Evolutionary conservation across 2,888 invertebrate species (phyloP).

Genomic region (Hydrotaea cyrtoneurina): DNA sequence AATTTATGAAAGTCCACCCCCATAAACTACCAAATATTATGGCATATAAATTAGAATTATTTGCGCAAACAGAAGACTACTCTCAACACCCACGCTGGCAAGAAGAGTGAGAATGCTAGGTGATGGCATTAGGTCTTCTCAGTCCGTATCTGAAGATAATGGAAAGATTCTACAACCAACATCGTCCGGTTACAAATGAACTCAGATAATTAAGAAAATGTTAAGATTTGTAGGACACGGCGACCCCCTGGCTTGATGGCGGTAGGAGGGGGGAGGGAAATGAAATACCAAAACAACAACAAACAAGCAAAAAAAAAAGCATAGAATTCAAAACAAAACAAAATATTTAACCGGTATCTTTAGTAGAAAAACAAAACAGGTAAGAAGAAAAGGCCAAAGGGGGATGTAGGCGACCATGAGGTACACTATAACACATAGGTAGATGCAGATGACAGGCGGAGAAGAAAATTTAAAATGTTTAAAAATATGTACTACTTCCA

Average conservation of each 20-base stretch:
- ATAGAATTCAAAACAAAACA: background rate
- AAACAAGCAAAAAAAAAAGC: no score
- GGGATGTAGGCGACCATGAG: no score
- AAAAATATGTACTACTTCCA: no score
- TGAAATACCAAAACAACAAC: background rate
- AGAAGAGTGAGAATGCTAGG: no score
- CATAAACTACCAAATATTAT: background rate
- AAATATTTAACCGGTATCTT: slow-evolving; percentile 4
- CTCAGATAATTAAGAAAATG: background rate
- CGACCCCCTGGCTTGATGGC: background rate
- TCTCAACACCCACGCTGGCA: background rate
- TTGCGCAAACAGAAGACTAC: background rate
- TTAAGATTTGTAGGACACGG: slow-evolving; percentile 10
- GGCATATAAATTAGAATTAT: slow-evolving; percentile 1
- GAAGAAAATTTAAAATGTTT: no score
- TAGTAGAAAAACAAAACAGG: background rate
- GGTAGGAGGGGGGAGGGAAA: background rate
- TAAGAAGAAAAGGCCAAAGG: no score
- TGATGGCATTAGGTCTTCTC: no score
- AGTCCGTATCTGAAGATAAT: no score
- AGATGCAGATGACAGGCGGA: no score
- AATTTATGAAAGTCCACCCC: background rate
- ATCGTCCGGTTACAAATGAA: background rate
- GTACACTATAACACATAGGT: no score
- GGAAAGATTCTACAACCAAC: no score